Evolutionary conservation across 2,797 vertebrate species (phyloP), one percentile per base, ranked within the genome.

Genomic region (Oreochromis grahami): DNA sequence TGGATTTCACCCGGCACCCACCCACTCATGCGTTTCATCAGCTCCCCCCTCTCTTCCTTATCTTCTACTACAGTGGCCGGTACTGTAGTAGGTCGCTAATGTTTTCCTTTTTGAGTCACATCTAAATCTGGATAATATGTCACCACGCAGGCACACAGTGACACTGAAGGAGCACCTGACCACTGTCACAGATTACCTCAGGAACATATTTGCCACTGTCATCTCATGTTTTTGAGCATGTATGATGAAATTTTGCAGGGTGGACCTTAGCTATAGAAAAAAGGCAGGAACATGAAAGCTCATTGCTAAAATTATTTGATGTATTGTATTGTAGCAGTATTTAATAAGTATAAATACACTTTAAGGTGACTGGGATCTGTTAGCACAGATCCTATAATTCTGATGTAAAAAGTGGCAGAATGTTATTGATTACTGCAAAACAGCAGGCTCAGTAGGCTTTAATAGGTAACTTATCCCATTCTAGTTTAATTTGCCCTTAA

Each of bases 81-180:
- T 93, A 89, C 93, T 91, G 92, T 86, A 90, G 83, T 89, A 89
- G 89, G 88, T 77, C 50, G 38, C 85, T 87, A 84, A 94, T 92
- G 93, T 93, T 95, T 94, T 94, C 94, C 95, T 93, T 93, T 94
- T 90, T 89, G 89, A 93, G 94, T 95, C 95, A 95, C 91, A 92
- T 95, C 95, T 96, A 96, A 94, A 95, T 95, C 86, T 88, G 95
- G 95, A 94, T 84, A 87, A 86, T 87, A 95, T 90, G 94, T 94
- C 95, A 94, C 77, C 90, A 72, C 79, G 55, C 88, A 87, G 90
- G 91, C 90, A 89, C 89, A 91, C 86, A 45, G 87, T 84, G 78
- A 36, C 84, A 84, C 79, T 63, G 11, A 72, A 87, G 80, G 78
- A 92, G 84, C 92, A 93, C 91, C 92, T 90, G 93, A 90, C 86